Conservation (phyloP, 2,113 vertebrate species). For the Chaetodon auriga region DNA sequence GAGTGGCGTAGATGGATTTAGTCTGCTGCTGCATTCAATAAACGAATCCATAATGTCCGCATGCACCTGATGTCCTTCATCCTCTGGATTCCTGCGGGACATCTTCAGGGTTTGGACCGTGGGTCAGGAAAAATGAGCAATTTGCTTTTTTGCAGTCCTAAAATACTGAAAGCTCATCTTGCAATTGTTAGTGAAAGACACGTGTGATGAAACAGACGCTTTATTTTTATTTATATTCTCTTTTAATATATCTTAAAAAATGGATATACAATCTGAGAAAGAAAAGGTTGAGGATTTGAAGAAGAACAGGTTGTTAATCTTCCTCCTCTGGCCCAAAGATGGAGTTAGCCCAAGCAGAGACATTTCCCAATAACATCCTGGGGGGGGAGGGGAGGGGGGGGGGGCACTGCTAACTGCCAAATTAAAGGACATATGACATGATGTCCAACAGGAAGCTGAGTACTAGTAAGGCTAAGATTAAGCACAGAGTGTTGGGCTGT, state of each 20-base stretch:
- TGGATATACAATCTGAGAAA: slow-evolving; percentile 82
- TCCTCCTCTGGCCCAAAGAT: slow-evolving; percentile 43
- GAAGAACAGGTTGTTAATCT: slow-evolving; percentile 49
- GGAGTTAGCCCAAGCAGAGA: slow-evolving; percentile 41
- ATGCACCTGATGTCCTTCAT: background rate
- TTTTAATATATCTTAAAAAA: slow-evolving; percentile 82
- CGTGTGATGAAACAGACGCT: background rate
- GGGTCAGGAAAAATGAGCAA: background rate
- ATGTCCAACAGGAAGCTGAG: slow-evolving; percentile 6
- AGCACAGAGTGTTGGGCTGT: slow-evolving; percentile 24
- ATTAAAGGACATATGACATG: slow-evolving; percentile 40
- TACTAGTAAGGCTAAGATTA: slow-evolving; percentile 54
- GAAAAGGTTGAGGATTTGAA: slow-evolving; percentile 65
- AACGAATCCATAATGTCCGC: slow-evolving; percentile 5
- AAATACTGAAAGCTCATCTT: background rate
- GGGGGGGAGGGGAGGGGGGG: slow-evolving; percentile 21
- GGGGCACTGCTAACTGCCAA: slow-evolving; percentile 48
- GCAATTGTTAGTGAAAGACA: background rate
- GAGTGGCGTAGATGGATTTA: background rate
- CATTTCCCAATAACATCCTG: slow-evolving; percentile 35
- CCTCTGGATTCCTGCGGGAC: background rate
- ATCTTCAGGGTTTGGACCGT: background rate
- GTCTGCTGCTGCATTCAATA: background rate
- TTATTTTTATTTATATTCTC: slow-evolving; percentile 66
- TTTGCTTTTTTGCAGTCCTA: too few relatives aligned